These are phyloP conservation scores for Acronicta aceris DNA, from an alignment of 2,888 invertebrate genomes.

Conservation along the genomic window DNA sequence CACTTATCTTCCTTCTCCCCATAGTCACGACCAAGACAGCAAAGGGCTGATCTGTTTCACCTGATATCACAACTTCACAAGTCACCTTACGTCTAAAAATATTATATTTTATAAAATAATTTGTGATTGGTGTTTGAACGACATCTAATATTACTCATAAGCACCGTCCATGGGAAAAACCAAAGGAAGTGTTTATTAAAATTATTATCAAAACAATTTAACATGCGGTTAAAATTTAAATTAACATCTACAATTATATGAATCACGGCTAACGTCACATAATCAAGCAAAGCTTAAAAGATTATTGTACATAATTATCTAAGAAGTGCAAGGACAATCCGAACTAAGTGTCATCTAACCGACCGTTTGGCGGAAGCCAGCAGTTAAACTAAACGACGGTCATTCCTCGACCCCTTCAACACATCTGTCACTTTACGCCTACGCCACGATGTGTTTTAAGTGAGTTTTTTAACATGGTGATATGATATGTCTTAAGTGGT, in stretches of 20 bases:
- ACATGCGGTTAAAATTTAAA: slow-evolving; percentile 43
- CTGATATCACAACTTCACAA: no score
- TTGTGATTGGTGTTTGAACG: slow-evolving; percentile 6
- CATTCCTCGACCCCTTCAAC: slow-evolving; percentile 77
- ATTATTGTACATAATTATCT: slow-evolving; percentile 31
- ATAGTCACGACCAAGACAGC: no score
- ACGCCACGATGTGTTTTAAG: slow-evolving; percentile 76
- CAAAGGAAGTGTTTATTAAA: slow-evolving; percentile 38
- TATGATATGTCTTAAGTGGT: slow-evolving; percentile 78
- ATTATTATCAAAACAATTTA: slow-evolving; percentile 41
- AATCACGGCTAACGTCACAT: slow-evolving; percentile 38
- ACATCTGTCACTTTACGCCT: slow-evolving; percentile 78
- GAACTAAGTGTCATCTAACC: slow-evolving; percentile 68
- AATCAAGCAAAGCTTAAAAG: slow-evolving; percentile 29
- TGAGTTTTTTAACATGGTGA: slow-evolving; percentile 66
- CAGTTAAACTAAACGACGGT: slow-evolving; percentile 86
- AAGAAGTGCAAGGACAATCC: slow-evolving; percentile 51
- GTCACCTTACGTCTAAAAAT: no score
- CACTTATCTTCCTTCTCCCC: no score
- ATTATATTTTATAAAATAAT: neutral
- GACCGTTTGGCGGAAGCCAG: slow-evolving; percentile 80
- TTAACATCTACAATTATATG: slow-evolving; percentile 47
- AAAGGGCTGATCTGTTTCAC: no score
- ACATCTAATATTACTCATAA: slow-evolving; percentile 8
- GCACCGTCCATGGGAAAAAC: slow-evolving; percentile 37